A percentile compares a stretch with the other conserved stretches of the same genome.
Conservation (phyloP, 2,113 vertebrate genomes). For the Engraulis encrasicolus region DNA sequence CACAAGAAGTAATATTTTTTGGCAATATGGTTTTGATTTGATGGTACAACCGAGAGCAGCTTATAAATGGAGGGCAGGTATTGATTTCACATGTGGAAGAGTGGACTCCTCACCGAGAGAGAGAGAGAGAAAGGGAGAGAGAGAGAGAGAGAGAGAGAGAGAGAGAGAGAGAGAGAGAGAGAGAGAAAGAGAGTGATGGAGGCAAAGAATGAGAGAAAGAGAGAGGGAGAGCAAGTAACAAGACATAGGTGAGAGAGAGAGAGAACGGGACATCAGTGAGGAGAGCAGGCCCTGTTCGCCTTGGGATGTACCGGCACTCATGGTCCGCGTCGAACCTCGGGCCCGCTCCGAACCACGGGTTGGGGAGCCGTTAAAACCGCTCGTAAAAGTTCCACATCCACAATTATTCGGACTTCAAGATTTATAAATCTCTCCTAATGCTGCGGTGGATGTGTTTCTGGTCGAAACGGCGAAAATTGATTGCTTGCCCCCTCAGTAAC, state of each 20-base stretch:
- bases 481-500: conserved; percentile 59
- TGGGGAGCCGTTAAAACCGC: conserved; percentile 68
- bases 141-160: no score
- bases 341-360: conserved; percentile 46
- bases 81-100: conserved; percentile 75
- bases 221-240: background rate
- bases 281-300: conserved; percentile 19
- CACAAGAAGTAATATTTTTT: conserved; percentile 61
- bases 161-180: background rate
- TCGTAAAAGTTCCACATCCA: conserved; percentile 71
- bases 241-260: no score
- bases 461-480: conserved; percentile 65
- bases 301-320: conserved; percentile 55
- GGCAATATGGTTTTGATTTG: conserved; percentile 69
- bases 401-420: conserved; percentile 70
- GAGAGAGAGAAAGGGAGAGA: background rate
- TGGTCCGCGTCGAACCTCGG: conserved; percentile 41
- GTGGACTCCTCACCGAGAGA: conserved; percentile 39
- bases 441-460: conserved; percentile 68
- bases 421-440: conserved; percentile 72
- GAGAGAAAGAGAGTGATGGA: background rate
- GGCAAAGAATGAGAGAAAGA: conserved; percentile 36
- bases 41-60: conserved; percentile 68
- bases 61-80: conserved; percentile 67
- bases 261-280: conserved; percentile 24